These are phyloP conservation scores for Parazoanthus darwini DNA, from an alignment of 92 coral and sea anemone species.

Conservation along the genomic window DNA sequence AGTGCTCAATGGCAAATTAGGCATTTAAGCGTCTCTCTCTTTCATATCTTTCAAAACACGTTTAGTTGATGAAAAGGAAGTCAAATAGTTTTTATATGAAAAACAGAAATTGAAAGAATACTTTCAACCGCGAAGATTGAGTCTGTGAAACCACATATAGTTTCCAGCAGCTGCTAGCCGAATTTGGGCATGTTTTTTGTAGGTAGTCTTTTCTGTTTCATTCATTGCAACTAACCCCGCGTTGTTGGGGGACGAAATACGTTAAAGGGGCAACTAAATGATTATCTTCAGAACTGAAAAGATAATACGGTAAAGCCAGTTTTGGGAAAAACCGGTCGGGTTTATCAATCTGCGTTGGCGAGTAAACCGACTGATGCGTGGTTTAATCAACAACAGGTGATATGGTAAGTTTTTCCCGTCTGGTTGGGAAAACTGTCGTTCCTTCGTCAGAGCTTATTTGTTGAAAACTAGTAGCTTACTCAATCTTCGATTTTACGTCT, in stretches of 20 bases:
- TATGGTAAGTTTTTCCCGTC: neutral
- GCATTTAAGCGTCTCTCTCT: neutral
- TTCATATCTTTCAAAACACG: neutral
- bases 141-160: neutral
- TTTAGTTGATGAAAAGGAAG: too few species aligned
- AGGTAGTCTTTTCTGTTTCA: neutral
- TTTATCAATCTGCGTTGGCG: neutral
- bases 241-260: neutral
- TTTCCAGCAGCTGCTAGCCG: neutral
- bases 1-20: neutral
- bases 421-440: neutral
- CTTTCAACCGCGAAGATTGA: neutral
- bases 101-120: neutral
- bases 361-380: neutral
- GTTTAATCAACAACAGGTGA: too few species aligned
- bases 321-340: neutral
- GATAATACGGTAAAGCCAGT: neutral
- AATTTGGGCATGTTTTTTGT: neutral
- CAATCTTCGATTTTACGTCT: neutral
- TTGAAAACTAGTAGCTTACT: neutral
- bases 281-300: neutral
- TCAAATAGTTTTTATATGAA: too few species aligned
- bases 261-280: neutral
- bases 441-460: neutral
- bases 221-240: neutral